phyloP scores from a whole-genome alignment of 2,113 vertebrate genomes.

The Poeciliopsis prolifica region DNA sequence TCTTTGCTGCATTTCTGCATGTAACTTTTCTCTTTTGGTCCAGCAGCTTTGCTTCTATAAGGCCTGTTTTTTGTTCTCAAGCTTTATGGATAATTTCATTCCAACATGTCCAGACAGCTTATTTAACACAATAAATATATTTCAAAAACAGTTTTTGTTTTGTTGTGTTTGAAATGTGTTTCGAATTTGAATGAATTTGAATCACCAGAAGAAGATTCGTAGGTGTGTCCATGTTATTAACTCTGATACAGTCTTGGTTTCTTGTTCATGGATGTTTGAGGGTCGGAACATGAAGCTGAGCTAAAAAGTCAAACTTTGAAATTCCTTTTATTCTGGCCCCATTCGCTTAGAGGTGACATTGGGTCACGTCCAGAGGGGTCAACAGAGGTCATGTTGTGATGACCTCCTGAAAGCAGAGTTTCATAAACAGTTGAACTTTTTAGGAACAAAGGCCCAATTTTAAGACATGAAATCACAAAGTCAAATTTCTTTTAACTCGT shows the following conservation, averaged over 20 bases:
- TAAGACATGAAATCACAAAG: too few relatives aligned
- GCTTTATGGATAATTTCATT: conserved; percentile 30
- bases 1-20: conserved; percentile 8
- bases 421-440: too few relatives aligned
- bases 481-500: too few relatives aligned
- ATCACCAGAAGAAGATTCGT: background rate
- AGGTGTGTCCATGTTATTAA: background rate
- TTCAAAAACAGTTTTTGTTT: background rate
- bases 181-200: background rate
- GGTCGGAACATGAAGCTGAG: background rate
- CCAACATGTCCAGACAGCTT: conserved; percentile 30
- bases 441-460: too few relatives aligned
- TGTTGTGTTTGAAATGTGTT: background rate
- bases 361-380: too few relatives aligned
- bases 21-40: conserved; percentile 27
- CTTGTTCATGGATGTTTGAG: background rate
- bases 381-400: too few relatives aligned
- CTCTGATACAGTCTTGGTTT: background rate
- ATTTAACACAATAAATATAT: conserved; percentile 35
- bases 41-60: conserved; percentile 22
- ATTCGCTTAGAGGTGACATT: too few relatives aligned
- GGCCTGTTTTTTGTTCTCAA: conserved; percentile 7
- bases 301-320: too few relatives aligned
- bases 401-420: too few relatives aligned
- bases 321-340: too few relatives aligned